phyloP scores from a whole-genome alignment of 2,797 vertebrate species.

The Arctocebus calabarensis region DNA sequence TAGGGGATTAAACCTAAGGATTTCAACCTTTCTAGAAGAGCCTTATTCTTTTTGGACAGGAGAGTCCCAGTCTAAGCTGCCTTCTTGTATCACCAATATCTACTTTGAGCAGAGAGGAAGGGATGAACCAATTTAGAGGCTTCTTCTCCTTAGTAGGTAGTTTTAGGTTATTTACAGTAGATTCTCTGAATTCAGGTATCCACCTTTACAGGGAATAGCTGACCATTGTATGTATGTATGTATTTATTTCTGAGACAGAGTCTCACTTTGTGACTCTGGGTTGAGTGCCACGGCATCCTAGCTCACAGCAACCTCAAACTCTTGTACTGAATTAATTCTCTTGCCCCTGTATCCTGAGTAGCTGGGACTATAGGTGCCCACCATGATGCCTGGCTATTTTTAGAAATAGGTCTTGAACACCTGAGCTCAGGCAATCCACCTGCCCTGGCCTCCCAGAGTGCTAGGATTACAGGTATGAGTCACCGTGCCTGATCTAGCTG shows the following conservation, averaged over 20 bases:
- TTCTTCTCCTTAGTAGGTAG: background rate
- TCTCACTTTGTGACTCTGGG: too few relatives aligned
- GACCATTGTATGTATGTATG: background rate
- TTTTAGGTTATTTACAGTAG: background rate
- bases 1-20: background rate
- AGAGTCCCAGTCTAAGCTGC: background rate
- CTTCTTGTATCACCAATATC: background rate
- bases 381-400: too few relatives aligned
- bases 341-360: too few relatives aligned
- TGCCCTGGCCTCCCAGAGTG: too few relatives aligned
- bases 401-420: too few relatives aligned
- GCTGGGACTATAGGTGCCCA: too few relatives aligned
- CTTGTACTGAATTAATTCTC: too few relatives aligned
- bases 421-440: too few relatives aligned
- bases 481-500: background rate
- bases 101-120: conserved; percentile 10
- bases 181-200: conserved; percentile 27
- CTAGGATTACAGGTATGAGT: too few relatives aligned
- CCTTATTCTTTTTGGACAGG: conserved; percentile 22
- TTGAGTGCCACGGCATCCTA: too few relatives aligned
- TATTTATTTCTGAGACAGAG: too few relatives aligned
- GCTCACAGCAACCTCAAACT: too few relatives aligned
- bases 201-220: background rate
- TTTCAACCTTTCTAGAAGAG: conserved; percentile 9
- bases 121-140: background rate